These are phyloP conservation scores for Sebastes miniatus DNA, from an alignment of 2,797 vertebrate genomes.

Conservation along the genomic window DNA sequence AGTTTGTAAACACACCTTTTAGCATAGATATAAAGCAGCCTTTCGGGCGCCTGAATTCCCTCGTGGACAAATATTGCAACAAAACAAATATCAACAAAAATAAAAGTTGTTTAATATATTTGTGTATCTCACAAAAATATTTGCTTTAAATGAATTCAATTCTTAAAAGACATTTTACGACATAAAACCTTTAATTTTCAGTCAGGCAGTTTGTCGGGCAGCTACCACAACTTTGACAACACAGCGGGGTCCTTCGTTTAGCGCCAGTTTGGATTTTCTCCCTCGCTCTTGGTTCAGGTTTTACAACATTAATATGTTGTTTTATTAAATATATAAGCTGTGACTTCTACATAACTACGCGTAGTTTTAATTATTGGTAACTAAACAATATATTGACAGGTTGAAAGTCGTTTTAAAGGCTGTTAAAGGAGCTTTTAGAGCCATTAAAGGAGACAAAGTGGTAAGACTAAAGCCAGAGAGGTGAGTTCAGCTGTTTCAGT, in stretches of 20 bases:
- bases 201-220: conserved; percentile 37
- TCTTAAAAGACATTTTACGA: rapidly evolving
- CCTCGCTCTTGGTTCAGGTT: rapidly evolving
- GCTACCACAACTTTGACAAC: conserved; percentile 41
- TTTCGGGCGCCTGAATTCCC: rapidly evolving
- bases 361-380: rapidly evolving
- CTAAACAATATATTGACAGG: rapidly evolving
- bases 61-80: not conserved
- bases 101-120: rapidly evolving
- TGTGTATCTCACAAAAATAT: rapidly evolving
- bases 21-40: too few species aligned
- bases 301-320: rapidly evolving
- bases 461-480: not conserved
- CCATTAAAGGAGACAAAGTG: not conserved
- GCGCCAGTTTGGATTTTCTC: conserved; percentile 71
- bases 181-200: not conserved
- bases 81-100: not conserved
- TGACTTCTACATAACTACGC: rapidly evolving
- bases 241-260: conserved; percentile 73
- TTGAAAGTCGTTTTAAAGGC: not conserved
- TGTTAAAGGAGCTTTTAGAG: not conserved
- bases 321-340: not conserved
- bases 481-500: conserved; percentile 4
- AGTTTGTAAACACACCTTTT: too few species aligned
- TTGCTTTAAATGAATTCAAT: not conserved